Evolutionary conservation across 2,797 vertebrate species (phyloP), one percentile per base, ranked within the genome.

Genomic region (Bradypus variegatus): DNA sequence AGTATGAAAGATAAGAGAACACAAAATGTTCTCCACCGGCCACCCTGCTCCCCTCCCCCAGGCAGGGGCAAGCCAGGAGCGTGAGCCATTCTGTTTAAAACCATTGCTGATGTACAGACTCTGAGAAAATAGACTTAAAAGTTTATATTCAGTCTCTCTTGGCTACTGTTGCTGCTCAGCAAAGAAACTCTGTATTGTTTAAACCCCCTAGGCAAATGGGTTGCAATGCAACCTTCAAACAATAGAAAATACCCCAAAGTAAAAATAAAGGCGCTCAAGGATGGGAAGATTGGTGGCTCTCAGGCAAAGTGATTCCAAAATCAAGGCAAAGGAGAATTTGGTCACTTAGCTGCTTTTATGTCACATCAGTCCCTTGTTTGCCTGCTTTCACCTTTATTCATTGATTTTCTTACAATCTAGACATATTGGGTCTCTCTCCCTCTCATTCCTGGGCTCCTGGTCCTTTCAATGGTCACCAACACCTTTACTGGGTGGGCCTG

Each of bases 1-100:
- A 91, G 96, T 85, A 85, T 50, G 95, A 94, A 95, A 97, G 97
- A 97, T 97, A 97, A 97, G 96, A 94, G 97, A 96, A 97, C 96
- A 97, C 97, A 97, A 95, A 97, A 96, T 96, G 95, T 97, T 97
- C 97, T 92, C 94, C 94, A 92, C 83, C 94, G 92, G 91, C 94
- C 94, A 90, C 93, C 80, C 9, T 48, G 18, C 50, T 95, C 90
- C 95, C 95, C 92, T 94, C 95, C 96, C 96, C 84, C 14, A 31
- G 92, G 94, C 95, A 95, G 94, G 96, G 90, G 90, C 92, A 92
- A 93, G 96, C 95, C 94, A 95, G 91, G 96, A 96, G 94, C 89
- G 75, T 69, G 93, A 85, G 69, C 90, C 83, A 76, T 95, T 95
- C 92, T 92, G 95, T 95, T 96, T 96, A 95, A 97, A 96, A 96